Evolutionary conservation across 2,888 invertebrate genomes (phyloP).

Genomic region (Lycia hirtaria): DNA sequence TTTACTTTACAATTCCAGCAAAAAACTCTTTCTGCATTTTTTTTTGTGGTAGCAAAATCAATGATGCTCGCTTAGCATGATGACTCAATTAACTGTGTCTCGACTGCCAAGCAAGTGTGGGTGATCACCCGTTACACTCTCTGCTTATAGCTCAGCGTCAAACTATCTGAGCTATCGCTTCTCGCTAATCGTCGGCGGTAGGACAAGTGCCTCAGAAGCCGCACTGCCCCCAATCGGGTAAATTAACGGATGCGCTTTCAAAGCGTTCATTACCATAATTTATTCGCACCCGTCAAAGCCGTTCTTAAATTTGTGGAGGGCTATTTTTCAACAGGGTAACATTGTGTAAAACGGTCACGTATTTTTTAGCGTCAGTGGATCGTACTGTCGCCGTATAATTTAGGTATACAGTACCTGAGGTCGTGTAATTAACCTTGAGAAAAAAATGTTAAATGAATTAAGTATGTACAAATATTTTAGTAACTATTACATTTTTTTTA

Average conservation of each 20-base stretch:
- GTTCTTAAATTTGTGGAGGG: constrained; percentile 80
- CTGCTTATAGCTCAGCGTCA: no score
- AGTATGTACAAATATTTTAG: not conserved
- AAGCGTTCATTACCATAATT: constrained; percentile 83
- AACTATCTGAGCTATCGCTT: no score
- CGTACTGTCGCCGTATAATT: constrained; percentile 42
- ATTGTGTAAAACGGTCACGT: constrained; percentile 81
- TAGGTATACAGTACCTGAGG: constrained; percentile 14
- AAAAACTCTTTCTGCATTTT: no score
- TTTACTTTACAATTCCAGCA: no score
- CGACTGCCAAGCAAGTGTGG: no score
- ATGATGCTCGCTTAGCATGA: no score
- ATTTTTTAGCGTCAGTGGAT: constrained; percentile 75
- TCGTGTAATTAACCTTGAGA: constrained; percentile 22
- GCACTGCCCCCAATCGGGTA: constrained; percentile 60
- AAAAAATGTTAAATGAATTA: not conserved
- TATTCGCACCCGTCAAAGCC: constrained; percentile 81
- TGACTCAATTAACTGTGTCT: no score
- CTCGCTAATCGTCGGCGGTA: no score
- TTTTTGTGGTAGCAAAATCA: no score
- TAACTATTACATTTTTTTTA: no score
- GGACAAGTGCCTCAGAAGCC: no score
- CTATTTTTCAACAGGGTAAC: constrained; percentile 75
- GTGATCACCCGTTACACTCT: no score
- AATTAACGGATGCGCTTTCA: constrained; percentile 80